Conservation (phyloP, 2,113 vertebrate species). For the Acrocephalus arundinaceus region DNA sequence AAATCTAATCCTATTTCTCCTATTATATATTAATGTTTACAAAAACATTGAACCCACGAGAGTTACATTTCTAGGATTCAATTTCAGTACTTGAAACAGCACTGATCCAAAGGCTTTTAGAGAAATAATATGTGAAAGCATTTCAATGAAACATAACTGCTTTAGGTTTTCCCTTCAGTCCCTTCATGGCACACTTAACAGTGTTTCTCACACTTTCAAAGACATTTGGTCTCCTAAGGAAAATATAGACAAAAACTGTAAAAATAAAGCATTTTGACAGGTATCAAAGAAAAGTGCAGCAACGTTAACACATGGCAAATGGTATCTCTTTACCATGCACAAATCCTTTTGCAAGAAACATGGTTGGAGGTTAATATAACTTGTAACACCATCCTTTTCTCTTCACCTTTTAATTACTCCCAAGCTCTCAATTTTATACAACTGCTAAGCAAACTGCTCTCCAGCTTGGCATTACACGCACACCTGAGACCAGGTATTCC, state of each 20-base stretch:
- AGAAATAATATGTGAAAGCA: conserved; percentile 11
- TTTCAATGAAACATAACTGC: neutral
- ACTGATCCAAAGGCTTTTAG: conserved; percentile 6
- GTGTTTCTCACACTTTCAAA: conserved; percentile 18
- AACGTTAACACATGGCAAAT: neutral
- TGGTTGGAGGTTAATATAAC: neutral
- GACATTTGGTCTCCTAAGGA: conserved; percentile 1
- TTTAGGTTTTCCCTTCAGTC: conserved; percentile 19
- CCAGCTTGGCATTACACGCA: neutral
- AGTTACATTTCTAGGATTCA: conserved; percentile 28
- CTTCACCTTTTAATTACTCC: neutral
- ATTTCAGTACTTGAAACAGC: conserved; percentile 34
- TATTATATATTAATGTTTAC: conserved; percentile 42
- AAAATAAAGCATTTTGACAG: conserved; percentile 19
- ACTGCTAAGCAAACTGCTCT: neutral
- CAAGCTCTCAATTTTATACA: neutral
- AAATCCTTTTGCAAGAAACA: neutral
- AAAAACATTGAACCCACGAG: conserved; percentile 4
- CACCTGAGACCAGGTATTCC: neutral
- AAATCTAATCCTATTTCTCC: neutral
- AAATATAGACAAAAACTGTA: neutral
- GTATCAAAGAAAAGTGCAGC: neutral
- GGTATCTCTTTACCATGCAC: neutral
- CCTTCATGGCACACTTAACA: neutral
- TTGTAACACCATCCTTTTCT: neutral